Conservation (phyloP, 2,888 invertebrate genomes). For the Spilosoma lubricipeda region DNA sequence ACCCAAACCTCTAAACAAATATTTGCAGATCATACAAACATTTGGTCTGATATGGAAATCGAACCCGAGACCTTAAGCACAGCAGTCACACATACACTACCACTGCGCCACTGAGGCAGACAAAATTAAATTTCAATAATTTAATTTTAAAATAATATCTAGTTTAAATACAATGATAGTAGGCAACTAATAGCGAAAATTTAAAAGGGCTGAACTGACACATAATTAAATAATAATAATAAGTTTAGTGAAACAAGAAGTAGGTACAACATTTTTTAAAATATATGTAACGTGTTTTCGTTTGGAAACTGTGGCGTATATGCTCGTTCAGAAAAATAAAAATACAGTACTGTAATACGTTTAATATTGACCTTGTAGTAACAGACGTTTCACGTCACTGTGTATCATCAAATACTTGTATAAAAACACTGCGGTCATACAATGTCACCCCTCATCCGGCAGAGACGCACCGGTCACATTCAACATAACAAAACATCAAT, state of each 20-base stretch:
- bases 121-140: too few species aligned
- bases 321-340: slow-evolving; percentile 40
- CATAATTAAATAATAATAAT: neutral
- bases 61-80: too few species aligned
- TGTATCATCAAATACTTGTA: slow-evolving; percentile 73
- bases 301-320: slow-evolving; percentile 25
- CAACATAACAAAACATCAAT: slow-evolving; percentile 70
- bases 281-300: neutral
- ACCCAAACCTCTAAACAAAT: too few species aligned
- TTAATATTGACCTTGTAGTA: slow-evolving; percentile 69
- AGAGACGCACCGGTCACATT: slow-evolving; percentile 76
- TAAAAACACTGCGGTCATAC: slow-evolving; percentile 78
- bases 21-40: too few species aligned
- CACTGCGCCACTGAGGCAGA: too few species aligned
- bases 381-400: slow-evolving; percentile 74
- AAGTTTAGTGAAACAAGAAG: neutral
- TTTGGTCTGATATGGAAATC: too few species aligned
- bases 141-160: neutral
- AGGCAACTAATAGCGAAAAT: neutral
- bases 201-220: neutral
- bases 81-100: too few species aligned
- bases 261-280: neutral
- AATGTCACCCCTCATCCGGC: slow-evolving; percentile 82
- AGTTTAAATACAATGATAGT: neutral
- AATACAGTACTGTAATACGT: slow-evolving; percentile 44